Conservation (phyloP, 1,140 invertebrate genomes). For the Atta colombica region DNA sequence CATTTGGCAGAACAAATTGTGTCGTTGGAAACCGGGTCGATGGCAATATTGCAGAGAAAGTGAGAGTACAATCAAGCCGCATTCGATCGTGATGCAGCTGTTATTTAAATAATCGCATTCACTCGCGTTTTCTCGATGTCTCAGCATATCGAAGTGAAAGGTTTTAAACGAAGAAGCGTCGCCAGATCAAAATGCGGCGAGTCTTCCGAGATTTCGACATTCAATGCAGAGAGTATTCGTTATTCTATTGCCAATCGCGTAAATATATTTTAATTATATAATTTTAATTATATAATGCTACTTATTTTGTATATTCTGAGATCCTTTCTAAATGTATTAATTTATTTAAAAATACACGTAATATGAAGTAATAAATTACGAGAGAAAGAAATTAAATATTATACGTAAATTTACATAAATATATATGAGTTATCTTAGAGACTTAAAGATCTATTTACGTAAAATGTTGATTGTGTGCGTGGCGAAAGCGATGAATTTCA, state of each 20-base stretch:
- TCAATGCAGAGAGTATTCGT: conserved; percentile 17
- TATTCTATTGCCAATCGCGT: not conserved
- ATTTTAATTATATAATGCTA: not conserved
- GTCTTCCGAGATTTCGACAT: conserved; percentile 30
- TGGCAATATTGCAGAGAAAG: conserved; percentile 80
- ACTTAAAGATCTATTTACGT: conserved; percentile 5
- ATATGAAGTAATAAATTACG: not conserved
- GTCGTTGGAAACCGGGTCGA: conserved; percentile 78
- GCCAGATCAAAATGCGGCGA: not conserved
- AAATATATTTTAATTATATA: not conserved
- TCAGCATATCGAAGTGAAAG: conserved; percentile 42
- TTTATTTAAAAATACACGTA: not conserved
- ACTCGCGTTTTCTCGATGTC: conserved; percentile 31
- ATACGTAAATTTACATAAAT: conserved; percentile 11
- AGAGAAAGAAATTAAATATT: conserved; percentile 10
- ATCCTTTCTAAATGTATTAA: not conserved
- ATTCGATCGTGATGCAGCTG: conserved; percentile 73
- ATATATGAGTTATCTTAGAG: not conserved
- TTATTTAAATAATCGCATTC: conserved; percentile 59
- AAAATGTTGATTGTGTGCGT: not conserved
- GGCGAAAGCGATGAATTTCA: conserved; percentile 71
- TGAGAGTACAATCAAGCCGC: conserved; percentile 77
- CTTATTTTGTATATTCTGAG: not conserved
- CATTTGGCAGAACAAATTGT: conserved; percentile 73
- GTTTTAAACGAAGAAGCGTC: conserved; percentile 30